Evolutionary conservation across 2,888 invertebrate genomes (phyloP).

Genomic region (Diachrysia chrysitis): DNA sequence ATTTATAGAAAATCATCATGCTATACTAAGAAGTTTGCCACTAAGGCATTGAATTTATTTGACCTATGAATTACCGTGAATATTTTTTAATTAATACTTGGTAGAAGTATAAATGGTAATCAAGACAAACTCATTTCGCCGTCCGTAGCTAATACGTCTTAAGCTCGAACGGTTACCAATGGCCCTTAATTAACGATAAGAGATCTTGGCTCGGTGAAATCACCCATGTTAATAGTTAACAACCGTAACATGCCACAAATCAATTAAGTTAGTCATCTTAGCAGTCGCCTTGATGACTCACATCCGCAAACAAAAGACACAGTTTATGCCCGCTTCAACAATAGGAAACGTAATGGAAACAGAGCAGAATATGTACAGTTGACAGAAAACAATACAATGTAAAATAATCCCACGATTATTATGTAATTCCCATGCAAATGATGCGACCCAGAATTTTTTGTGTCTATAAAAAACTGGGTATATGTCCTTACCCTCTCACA

Average conservation of each 20-base stretch:
- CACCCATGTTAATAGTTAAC: slow-evolving; percentile 80
- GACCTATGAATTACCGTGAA: background rate
- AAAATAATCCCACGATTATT: slow-evolving; percentile 56
- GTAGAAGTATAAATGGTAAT: background rate
- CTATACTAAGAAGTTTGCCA: background rate
- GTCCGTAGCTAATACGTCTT: slow-evolving; percentile 37
- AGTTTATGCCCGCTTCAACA: slow-evolving; percentile 61
- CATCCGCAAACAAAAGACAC: slow-evolving; percentile 69
- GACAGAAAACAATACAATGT: slow-evolving; percentile 44
- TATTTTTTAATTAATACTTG: background rate
- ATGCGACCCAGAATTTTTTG: slow-evolving; percentile 47
- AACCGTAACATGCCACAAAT: slow-evolving; percentile 82
- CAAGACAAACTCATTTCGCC: slow-evolving; percentile 37
- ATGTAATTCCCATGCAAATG: slow-evolving; percentile 53
- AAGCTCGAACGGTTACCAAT: slow-evolving; percentile 37
- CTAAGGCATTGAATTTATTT: background rate
- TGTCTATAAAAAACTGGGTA: slow-evolving; percentile 39
- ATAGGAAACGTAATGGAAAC: slow-evolving; percentile 62
- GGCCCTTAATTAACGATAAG: slow-evolving; percentile 55
- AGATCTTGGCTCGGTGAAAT: slow-evolving; percentile 68
- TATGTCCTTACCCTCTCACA: slow-evolving; percentile 35
- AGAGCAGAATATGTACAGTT: slow-evolving; percentile 55
- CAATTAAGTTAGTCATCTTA: slow-evolving; percentile 84
- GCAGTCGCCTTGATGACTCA: slow-evolving; percentile 76
- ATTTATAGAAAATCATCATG: background rate